Evolutionary conservation across 2,888 invertebrate species (phyloP), one percentile per base, ranked within the genome.

Genomic region (Drosophila falleni): DNA sequence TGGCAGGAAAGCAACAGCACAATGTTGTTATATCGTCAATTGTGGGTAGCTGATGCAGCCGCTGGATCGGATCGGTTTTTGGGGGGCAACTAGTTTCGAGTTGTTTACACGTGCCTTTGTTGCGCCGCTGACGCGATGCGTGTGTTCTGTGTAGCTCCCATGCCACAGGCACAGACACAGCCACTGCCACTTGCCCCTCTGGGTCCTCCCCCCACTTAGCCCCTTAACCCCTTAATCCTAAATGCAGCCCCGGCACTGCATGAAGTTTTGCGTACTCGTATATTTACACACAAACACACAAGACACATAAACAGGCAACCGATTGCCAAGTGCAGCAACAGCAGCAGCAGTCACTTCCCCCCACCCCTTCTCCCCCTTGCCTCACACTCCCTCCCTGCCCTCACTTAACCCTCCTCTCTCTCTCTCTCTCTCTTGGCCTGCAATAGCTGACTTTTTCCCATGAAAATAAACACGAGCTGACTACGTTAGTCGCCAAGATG

Each of bases 101-200:
- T 87, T 87, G 86, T 87, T 87, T 87, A 87, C 86, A 88, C 88
- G 89, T 87, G 86, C 84, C 89, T 85, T 87, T 89, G 83, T 82
- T 82, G 82, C 87, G 79, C 86, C 86, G 82, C 73, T 78, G 78
- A 67, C 53, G 83, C 89, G 87, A 89, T 87, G 84, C 84, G 84
- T 85, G 84, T 85, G 84, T 87, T 85, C 87, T 69, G 65, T 41
- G 37, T 4, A 53, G 70, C 16, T 19, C 19, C 41, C 41, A 16
- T 33, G 50, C 50, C 23, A 8, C 50, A 16, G 11, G 13, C 16
- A 19, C 26, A 15, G 37, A 6, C 37, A n/a, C 31, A 11, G 13
- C 37, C 49, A 0, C 13, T 11, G 1, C 53, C 37, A 26, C 29
- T 51, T n/a, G 15, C 11, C 16, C 46, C 39, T 31, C 15, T 2